Evolutionary conservation across 64 coral and sea anemone genomes (phyloP), one percentile per base, ranked within the genome.

Genomic region (Actinia tenebrosa): DNA sequence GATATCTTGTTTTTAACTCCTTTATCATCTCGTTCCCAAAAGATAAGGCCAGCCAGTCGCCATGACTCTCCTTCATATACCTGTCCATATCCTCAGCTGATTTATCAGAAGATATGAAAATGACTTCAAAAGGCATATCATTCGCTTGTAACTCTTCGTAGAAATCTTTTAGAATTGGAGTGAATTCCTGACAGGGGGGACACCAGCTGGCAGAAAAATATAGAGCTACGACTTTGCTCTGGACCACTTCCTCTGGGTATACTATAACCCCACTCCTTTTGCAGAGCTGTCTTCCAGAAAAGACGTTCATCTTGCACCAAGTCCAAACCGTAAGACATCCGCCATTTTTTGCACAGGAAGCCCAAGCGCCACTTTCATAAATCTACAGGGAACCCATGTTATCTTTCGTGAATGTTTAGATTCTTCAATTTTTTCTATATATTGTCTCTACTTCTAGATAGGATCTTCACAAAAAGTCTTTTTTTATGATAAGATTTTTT

Each of bases 151-250:
- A 80, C 16, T 97, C 94, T 52, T 93, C 86, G 86, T 97, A 97
- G 64, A 97, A 93, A 52, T 90, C 94, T 17, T 52, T 80, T 45
- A 97, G 60, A 78, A 97, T 55, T 27, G 94, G 94, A 5, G 94
- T 97, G 53, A 97, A 97, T 46, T 97, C 84, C 44, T 84, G 64
- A 53, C 94, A 97, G 3, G 94, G 94, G 1, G 94, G 94, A 63
- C 94, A 97, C 94, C 94, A 97, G 15, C 94, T 84, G 17, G 94
- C 94, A 27, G 94, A 97, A 30, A 97, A 97, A 90, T 97, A 97
- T 56, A 97, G 23, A 9, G 91, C 94, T 7, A 97, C 91, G 25
- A 97, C 88, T 84, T 90, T 97, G 82, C 75, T 97, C 64, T 93
- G 94, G 15, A 97, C 83, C 10, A 47, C 58, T 71, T 97, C 94